These are phyloP conservation scores for Neocrepidodera transversa DNA, from an alignment of 2,888 invertebrate species.

Conservation along the genomic window DNA sequence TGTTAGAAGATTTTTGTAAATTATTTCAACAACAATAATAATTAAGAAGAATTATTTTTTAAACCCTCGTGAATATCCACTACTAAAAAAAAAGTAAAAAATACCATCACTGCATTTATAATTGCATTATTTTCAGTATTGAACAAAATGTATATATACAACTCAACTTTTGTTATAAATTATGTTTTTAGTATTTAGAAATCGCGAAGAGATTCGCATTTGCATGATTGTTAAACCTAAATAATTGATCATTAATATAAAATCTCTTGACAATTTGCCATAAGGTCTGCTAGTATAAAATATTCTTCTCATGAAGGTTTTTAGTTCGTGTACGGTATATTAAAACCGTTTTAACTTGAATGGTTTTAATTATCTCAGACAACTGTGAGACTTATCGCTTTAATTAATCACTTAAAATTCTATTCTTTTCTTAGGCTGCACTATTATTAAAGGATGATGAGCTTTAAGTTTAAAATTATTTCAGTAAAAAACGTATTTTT, in stretches of 20 bases:
- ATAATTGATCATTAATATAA: background rate
- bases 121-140: no score
- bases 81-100: no score
- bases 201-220: no score
- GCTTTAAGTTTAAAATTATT: background rate
- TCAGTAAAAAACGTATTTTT: background rate
- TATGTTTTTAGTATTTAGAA: no score
- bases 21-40: no score
- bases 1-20: no score
- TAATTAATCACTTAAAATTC: constrained; percentile 19
- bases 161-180: no score
- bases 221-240: no score
- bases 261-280: background rate
- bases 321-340: constrained; percentile 20
- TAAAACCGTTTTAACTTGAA: constrained; percentile 20
- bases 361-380: constrained; percentile 12
- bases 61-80: no score
- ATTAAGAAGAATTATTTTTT: no score
- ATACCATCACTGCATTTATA: no score
- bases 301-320: constrained; percentile 12
- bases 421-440: constrained; percentile 3
- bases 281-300: background rate
- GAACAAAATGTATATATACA: no score
- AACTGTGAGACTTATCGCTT: constrained; percentile 16
- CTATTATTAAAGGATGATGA: constrained; percentile 11